Evolutionary conservation across 2,888 invertebrate species (phyloP), one percentile per base, ranked within the genome.

Genomic region (Hyposoter didymator): DNA sequence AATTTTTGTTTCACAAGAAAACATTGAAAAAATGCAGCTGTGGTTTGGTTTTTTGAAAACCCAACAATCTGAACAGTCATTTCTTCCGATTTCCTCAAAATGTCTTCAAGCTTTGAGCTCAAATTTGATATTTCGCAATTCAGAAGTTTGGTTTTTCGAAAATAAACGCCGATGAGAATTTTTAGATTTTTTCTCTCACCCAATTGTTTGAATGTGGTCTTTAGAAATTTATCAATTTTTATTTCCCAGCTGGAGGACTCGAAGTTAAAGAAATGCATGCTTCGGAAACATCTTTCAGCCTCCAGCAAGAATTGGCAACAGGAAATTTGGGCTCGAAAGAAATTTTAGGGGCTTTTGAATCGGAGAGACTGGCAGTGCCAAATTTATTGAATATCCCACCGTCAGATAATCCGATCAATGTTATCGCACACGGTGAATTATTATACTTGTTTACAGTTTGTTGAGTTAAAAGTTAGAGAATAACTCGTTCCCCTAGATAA

Each of bases 391-490:
- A 70, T 62, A 83, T 87, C 66, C 52, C 87, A 6, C 14, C 79
- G 6, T 43, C 17, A 2, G 87, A 92, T 64, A 85, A 89, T 6
- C 86, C 90, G 0, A 89, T 91, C 49, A 90, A 88, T 85, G 89
- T 94, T 17, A 89, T 91, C 49, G 88, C 94, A 69, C 87, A 93
- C 81, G 94, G 94, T 94, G 90, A 89, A 70, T 76, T 28, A 5
- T 19, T 35, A 73, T 45, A 45, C 76, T 19, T 14, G 10, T 22
- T 12, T 14, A 70, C 45, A 39, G 19, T 19, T 45, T 64, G 22
- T 49, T 7, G 12, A 43, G 10, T 17, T 22, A 43, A 55, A 55
- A 69, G 14, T 52, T 39, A 52, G 10, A 66, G 4, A n/a, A 49
- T 6, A n/a, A 59, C 28, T 59, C 66, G 28, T 72, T 75, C 1